A percentile compares a stretch with the other conserved stretches of the same genome.
phyloP scores from a whole-genome alignment of 1,140 invertebrate genomes.

The Battus philenor region DNA sequence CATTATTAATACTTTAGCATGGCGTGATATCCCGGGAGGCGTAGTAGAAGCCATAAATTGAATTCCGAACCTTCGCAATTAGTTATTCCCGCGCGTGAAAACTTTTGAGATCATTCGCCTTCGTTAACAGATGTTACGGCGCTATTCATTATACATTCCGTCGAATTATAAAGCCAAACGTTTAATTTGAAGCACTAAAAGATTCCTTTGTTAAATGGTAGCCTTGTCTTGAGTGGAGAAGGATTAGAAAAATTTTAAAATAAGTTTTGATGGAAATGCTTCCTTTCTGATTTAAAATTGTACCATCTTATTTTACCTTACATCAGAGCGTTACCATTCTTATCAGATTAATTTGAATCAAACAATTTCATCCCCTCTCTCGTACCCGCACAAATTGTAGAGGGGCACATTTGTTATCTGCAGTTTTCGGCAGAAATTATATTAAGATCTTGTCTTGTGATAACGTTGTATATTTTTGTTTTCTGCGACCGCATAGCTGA shows the following conservation, averaged over 20 bases:
- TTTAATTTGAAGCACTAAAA: conserved; percentile 73
- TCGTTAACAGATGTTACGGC: conserved; percentile 76
- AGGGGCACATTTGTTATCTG: conserved; percentile 58
- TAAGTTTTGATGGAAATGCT: no score
- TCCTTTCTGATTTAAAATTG: conserved; percentile 27
- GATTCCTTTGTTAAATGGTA: conserved; percentile 67
- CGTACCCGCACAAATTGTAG: conserved; percentile 44
- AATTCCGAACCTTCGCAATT: conserved; percentile 75
- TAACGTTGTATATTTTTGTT: conserved; percentile 60
- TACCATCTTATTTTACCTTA: no score
- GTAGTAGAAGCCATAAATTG: conserved; percentile 74
- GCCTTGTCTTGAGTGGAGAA: conserved; percentile 33
- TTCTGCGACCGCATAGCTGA: conserved; percentile 29
- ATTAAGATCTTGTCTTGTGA: conserved; percentile 59
- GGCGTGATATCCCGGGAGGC: conserved; percentile 68
- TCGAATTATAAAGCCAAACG: conserved; percentile 74
- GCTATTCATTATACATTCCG: conserved; percentile 76
- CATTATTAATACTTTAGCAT: conserved; percentile 74
- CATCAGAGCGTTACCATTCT: conserved; percentile 46
- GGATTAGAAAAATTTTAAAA: conserved; percentile 57
- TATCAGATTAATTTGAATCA: conserved; percentile 60
- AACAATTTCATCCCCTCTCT: conserved; percentile 49
- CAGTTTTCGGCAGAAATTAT: conserved; percentile 62
- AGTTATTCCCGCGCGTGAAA: conserved; percentile 75
- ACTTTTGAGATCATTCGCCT: conserved; percentile 75